Evolutionary conservation across 2,113 vertebrate genomes (phyloP).

Genomic region (Seriola aureovittata): DNA sequence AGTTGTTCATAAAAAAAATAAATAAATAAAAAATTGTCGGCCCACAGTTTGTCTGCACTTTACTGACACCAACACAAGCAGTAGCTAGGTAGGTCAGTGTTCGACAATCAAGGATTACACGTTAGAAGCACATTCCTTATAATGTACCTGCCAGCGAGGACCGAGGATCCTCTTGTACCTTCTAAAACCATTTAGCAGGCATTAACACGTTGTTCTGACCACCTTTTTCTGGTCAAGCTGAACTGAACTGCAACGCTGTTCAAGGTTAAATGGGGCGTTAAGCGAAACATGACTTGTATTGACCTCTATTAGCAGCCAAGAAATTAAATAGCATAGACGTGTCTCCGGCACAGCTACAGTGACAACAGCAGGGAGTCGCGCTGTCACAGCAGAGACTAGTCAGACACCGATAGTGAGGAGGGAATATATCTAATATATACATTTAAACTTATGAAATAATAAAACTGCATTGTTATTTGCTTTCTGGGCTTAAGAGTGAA

Average conservation of each 20-base stretch:
- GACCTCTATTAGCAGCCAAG: constrained; percentile 58
- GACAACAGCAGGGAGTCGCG: constrained; percentile 17
- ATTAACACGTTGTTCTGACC: constrained; percentile 30
- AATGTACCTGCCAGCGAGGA: constrained; percentile 65
- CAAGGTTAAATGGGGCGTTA: constrained; percentile 37
- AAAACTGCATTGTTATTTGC: constrained; percentile 51
- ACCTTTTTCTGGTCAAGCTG: constrained; percentile 37
- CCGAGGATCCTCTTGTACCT: constrained; percentile 39
- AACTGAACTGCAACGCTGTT: constrained; percentile 21
- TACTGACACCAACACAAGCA: constrained; percentile 55
- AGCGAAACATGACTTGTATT: constrained; percentile 51
- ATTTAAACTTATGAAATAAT: constrained; percentile 44
- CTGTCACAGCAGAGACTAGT: constrained; percentile 47
- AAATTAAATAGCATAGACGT: constrained; percentile 39
- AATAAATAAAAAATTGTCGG: constrained; percentile 1
- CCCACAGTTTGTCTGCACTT: constrained; percentile 68
- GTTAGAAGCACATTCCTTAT: constrained; percentile 74
- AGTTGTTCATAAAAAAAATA: background rate
- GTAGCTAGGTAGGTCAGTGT: constrained; percentile 59
- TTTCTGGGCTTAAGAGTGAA: constrained; percentile 52
- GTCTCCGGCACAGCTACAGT: constrained; percentile 34
- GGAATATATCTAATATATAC: constrained; percentile 54
- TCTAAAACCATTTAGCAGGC: constrained; percentile 31
- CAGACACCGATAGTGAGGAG: constrained; percentile 19
- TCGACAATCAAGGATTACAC: constrained; percentile 81